These are phyloP conservation scores for Resseliella maxima DNA, from an alignment of 2,888 invertebrate genomes.

Conservation along the genomic window DNA sequence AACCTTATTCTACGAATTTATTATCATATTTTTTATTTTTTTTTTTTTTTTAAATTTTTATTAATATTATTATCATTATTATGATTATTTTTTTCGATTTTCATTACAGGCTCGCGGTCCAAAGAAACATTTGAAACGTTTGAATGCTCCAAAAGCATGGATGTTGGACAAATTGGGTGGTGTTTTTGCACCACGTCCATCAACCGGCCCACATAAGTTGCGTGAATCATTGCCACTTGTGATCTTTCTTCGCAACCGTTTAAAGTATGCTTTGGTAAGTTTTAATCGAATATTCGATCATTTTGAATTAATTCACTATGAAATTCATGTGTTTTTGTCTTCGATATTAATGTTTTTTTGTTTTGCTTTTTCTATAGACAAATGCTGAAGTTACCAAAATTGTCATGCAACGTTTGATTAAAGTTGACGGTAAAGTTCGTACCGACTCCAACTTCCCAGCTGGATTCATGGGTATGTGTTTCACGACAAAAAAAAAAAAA, in stretches of 20 bases:
- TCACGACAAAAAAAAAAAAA: neutral
- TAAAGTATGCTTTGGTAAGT: slow-evolving; percentile 89
- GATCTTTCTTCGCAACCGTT: slow-evolving; percentile 95
- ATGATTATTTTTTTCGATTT: neutral
- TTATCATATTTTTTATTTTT: neutral
- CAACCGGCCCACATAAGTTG: slow-evolving; percentile 97
- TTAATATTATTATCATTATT: neutral
- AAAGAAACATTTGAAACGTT: slow-evolving; percentile 99
- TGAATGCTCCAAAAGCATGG: slow-evolving; percentile 99
- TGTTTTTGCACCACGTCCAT: slow-evolving; percentile 96
- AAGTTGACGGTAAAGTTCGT: slow-evolving; percentile 97
- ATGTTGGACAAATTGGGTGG: slow-evolving; percentile 99
- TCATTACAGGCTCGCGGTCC: slow-evolving; percentile 92
- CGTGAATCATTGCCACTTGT: slow-evolving; percentile 96
- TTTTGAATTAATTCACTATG: neutral
- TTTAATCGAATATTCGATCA: neutral
- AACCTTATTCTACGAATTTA: neutral
- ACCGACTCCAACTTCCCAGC: slow-evolving; percentile 98
- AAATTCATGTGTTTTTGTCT: neutral
- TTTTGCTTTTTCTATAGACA: slow-evolving; percentile 68
- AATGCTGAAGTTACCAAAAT: slow-evolving; percentile 97
- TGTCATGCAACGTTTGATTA: slow-evolving; percentile 96
- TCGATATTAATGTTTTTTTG: neutral
- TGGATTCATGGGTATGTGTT: slow-evolving; percentile 95
- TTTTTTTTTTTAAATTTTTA: neutral